phyloP scores from a whole-genome alignment of 2,888 invertebrate species.

The Scaptomyza polygonia region DNA sequence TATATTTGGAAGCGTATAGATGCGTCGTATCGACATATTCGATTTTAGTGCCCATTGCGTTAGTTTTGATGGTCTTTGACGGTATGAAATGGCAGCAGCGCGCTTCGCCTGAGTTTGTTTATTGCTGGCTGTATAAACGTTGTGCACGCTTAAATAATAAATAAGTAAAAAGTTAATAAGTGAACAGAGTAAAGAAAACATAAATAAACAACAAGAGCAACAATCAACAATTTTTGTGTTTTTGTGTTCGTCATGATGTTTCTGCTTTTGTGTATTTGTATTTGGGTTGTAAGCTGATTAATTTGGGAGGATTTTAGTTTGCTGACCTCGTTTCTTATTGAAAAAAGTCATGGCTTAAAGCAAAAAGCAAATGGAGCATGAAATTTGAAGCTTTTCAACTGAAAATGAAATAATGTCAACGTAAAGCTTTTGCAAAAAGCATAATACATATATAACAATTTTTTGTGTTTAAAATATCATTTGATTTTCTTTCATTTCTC shows the following conservation, averaged over 20 bases:
- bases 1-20: slow-evolving; percentile 95
- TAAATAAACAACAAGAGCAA: neutral
- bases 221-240: slow-evolving; percentile 24
- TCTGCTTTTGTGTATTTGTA: slow-evolving; percentile 36
- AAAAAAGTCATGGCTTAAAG: slow-evolving; percentile 18
- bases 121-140: slow-evolving; percentile 49
- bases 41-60: slow-evolving; percentile 93
- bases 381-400: slow-evolving; percentile 18
- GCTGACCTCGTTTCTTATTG: slow-evolving; percentile 65
- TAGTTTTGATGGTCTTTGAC: neutral
- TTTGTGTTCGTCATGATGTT: slow-evolving; percentile 63
- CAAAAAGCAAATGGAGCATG: slow-evolving; percentile 46
- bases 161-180: slow-evolving; percentile 41
- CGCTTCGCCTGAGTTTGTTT: slow-evolving; percentile 25
- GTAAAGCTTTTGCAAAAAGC: too few relatives aligned
- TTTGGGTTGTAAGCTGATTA: slow-evolving; percentile 64
- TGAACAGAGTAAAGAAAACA: slow-evolving; percentile 13
- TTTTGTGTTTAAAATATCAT: too few relatives aligned
- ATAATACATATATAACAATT: too few relatives aligned
- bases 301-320: slow-evolving; percentile 65
- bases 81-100: slow-evolving; percentile 9
- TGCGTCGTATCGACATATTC: slow-evolving; percentile 96
- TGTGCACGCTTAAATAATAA: slow-evolving; percentile 44
- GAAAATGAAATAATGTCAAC: slow-evolving; percentile 4
- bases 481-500: slow-evolving; percentile 15